These are phyloP conservation scores for Atractosteus spatula DNA, from an alignment of 2,113 vertebrate genomes.

Conservation along the genomic window DNA sequence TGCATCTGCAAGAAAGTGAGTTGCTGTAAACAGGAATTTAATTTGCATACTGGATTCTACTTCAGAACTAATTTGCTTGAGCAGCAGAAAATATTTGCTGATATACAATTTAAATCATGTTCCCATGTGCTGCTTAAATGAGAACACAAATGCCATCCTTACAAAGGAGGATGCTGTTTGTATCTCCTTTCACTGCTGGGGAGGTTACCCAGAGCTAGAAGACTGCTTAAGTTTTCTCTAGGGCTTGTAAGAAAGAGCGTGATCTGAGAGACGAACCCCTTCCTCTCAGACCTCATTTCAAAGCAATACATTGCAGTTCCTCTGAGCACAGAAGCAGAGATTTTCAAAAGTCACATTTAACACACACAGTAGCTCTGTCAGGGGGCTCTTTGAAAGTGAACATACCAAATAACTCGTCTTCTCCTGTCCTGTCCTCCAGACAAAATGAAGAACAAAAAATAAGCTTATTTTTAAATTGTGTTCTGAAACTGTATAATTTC, in stretches of 20 bases:
- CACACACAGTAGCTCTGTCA: slow-evolving; percentile 36
- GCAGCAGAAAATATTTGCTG: background rate
- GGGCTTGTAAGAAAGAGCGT: slow-evolving; percentile 22
- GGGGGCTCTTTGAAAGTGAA: slow-evolving; percentile 59
- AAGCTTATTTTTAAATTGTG: slow-evolving; percentile 67
- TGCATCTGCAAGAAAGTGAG: no score
- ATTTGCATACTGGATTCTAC: no score
- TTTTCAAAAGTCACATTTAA: slow-evolving; percentile 35
- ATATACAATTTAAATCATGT: slow-evolving; percentile 10
- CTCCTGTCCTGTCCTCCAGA: slow-evolving; percentile 36
- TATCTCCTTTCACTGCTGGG: background rate
- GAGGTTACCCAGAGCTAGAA: background rate
- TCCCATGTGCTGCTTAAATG: background rate
- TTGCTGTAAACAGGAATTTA: no score
- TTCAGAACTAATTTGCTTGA: slow-evolving; percentile 16
- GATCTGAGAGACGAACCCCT: slow-evolving; percentile 21
- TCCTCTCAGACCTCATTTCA: slow-evolving; percentile 26
- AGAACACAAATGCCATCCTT: slow-evolving; percentile 13
- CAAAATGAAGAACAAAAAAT: slow-evolving; percentile 35
- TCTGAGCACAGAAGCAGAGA: slow-evolving; percentile 30
- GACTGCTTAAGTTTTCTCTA: background rate
- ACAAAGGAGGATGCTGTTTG: background rate
- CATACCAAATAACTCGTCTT: slow-evolving; percentile 58
- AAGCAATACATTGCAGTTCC: slow-evolving; percentile 26
- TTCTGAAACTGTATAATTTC: slow-evolving; percentile 60